Base-by-base conservation (phyloP, 92 coral and sea anemone species). In the Bergia puertoricense region DNA sequence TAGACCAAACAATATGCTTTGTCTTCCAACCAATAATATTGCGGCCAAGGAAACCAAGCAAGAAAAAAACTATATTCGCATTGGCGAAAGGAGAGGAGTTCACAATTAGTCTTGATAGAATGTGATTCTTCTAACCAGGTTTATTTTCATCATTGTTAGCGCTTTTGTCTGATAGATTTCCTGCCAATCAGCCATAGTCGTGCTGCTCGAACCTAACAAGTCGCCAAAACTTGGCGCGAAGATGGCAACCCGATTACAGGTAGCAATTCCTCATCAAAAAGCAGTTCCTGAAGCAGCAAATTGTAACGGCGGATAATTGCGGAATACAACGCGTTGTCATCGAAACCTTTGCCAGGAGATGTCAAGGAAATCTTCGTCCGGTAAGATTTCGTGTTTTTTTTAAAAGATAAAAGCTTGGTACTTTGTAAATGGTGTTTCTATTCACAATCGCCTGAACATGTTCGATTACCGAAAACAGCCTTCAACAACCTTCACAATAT, bases 281-380 rank as follows among this genome's bases (percentile, higher is more conserved):
- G 74, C 85, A 56, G 54, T 56, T 18, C 62, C 46, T 43, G 74
- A 39, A 81, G n/a, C 18, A 81, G 85, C 85, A 20, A 59, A 41
- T 81, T 40, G 10, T 57, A 81, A 81, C 43, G 72, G 85, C 30
- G 85, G 85, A 43, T 81, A 81, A 81, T 20, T 66, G 74, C 85
- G 10, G 39, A 57, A 10, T 39, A 40, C 50, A 81, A 57, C 73
- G 11, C 85, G 85, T 81, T 81, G 74, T 81, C 74, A 81, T 81
- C 74, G 85, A 81, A 62, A 81, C 85, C 85, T 81, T 57, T 81
- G 44, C 85, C 74, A 20, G 72, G 85, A 81, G 56, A 81, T 81
- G 85, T 81, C 85, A 56, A 62, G 85, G 59, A 81, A 81, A 18
- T 81, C 85, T 39, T 81, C 85, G 50, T 81, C 85, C 16, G 73